Conservation (phyloP, 2,888 invertebrate species). For the Polydrusus tereticollis region DNA sequence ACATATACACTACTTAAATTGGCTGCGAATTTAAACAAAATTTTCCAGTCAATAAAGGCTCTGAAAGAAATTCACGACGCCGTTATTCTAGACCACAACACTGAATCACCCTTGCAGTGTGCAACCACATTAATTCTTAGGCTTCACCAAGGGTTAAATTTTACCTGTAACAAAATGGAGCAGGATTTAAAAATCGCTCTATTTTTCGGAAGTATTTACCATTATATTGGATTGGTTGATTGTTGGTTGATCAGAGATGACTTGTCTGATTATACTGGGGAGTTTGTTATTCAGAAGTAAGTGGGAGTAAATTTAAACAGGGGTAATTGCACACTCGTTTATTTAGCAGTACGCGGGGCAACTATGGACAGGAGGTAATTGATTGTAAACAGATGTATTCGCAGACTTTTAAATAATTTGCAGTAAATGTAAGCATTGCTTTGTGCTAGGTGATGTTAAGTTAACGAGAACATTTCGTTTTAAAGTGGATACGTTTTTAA, state of each 20-base stretch:
- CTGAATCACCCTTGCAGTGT: slow-evolving; percentile 53
- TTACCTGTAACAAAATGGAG: slow-evolving; percentile 58
- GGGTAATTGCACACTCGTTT: neutral
- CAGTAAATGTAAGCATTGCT: no score
- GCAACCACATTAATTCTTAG: slow-evolving; percentile 58
- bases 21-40: slow-evolving; percentile 54
- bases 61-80: slow-evolving; percentile 58
- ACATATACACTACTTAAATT: slow-evolving; percentile 61
- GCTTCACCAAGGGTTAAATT: slow-evolving; percentile 58
- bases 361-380: no score
- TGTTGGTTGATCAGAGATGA: slow-evolving; percentile 63
- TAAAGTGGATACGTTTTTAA: no score
- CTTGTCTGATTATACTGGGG: slow-evolving; percentile 59
- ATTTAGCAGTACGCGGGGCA: no score
- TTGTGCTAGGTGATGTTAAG: no score
- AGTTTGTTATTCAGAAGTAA: slow-evolving; percentile 61
- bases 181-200: slow-evolving; percentile 62
- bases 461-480: no score
- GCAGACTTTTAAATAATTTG: no score
- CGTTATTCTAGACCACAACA: slow-evolving; percentile 54
- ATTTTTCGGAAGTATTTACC: slow-evolving; percentile 62
- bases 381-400: no score
- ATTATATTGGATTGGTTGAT: slow-evolving; percentile 62
- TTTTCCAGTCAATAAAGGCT: slow-evolving; percentile 58
- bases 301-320: neutral